A percentile compares a stretch with the other conserved stretches of the same genome.
These are phyloP conservation scores for Microtus richardsoni DNA, from an alignment of 2,113 vertebrate genomes.

Conservation along the genomic window DNA sequence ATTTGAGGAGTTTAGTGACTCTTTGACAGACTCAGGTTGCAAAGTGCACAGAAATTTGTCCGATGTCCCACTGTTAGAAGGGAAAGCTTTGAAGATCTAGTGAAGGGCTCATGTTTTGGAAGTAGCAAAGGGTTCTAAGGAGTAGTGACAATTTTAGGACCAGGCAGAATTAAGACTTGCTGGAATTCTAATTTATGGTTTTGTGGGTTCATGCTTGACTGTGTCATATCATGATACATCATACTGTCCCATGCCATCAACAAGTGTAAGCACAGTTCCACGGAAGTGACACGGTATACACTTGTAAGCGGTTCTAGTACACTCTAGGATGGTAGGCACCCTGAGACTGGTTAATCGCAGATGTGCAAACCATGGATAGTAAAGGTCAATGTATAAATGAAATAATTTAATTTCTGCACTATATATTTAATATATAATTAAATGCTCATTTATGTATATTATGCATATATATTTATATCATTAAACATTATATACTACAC, in stretches of 20 bases:
- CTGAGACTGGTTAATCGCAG: background rate
- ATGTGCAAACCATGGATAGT: background rate
- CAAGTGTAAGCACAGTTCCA: background rate
- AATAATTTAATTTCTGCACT: background rate
- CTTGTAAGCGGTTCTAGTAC: background rate
- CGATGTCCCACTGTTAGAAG: background rate
- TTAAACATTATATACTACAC: background rate
- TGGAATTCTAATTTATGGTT: background rate
- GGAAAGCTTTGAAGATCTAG: background rate
- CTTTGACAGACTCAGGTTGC: conserved; percentile 13
- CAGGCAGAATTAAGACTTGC: background rate
- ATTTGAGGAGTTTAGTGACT: background rate
- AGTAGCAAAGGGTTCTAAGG: background rate
- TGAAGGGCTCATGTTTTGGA: background rate
- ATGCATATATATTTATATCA: background rate
- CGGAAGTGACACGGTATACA: background rate
- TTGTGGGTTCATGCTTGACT: background rate
- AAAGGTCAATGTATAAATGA: background rate
- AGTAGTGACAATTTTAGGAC: background rate
- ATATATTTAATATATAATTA: conserved; percentile 13
- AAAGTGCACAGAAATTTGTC: background rate
- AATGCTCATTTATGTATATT: background rate
- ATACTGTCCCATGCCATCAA: background rate
- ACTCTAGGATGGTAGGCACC: background rate
- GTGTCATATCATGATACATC: background rate